Conservation (phyloP, 1,140 invertebrate genomes). For the Leptinotarsa undecemlineata region DNA sequence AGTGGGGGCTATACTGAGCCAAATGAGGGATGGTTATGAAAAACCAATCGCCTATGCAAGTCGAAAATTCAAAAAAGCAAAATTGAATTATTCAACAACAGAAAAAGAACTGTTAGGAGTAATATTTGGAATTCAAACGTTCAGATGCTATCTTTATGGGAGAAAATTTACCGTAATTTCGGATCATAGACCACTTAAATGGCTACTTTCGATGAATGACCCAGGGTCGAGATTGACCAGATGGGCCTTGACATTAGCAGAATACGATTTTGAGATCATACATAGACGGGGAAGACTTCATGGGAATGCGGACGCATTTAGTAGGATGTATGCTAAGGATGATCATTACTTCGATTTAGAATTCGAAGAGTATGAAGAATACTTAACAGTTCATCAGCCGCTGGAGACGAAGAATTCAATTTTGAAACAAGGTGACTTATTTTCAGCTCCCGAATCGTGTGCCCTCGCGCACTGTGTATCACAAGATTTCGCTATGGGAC, state of each 20-base stretch:
- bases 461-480: conserved; percentile 7
- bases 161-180: conserved; percentile 24
- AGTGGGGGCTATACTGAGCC: conserved; percentile 27
- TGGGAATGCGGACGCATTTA: conserved; percentile 17
- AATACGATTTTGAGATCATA: conserved; percentile 27
- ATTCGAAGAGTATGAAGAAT: conserved; percentile 11
- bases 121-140: conserved; percentile 19
- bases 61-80: conserved; percentile 21
- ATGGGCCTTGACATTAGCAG: conserved; percentile 23
- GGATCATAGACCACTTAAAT: conserved; percentile 27
- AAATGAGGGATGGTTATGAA: conserved; percentile 15
- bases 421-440: neutral
- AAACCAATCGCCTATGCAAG: conserved; percentile 16
- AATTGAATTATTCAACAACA: conserved; percentile 27
- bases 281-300: conserved; percentile 17
- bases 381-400: neutral
- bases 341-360: conserved; percentile 8
- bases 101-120: conserved; percentile 25
- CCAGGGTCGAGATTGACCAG: conserved; percentile 25
- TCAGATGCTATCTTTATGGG: conserved; percentile 27
- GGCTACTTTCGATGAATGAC: conserved; percentile 30
- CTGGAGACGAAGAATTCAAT: neutral
- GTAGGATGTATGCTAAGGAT: conserved; percentile 7
- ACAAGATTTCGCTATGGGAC: conserved; percentile 5
- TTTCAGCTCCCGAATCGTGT: neutral